Evolutionary conservation across 92 coral and sea anemone species (phyloP), one percentile per base, ranked within the genome.

Genomic region (Paramuricea clavata): DNA sequence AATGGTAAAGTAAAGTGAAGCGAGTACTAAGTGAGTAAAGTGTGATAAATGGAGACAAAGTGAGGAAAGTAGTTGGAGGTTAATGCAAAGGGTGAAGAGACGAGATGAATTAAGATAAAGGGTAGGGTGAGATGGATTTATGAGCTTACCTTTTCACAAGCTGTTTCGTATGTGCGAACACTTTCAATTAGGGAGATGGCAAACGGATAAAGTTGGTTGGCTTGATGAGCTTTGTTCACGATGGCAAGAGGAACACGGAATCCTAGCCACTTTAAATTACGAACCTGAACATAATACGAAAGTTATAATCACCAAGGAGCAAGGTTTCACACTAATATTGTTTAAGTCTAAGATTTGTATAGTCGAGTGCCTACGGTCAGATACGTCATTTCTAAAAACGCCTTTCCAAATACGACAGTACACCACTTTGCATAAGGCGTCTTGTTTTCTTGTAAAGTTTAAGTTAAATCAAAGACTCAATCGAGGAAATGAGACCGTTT

Each of bases 151-250:
- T 95, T 95, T 74, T 95, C 98, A 91, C 98, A 96, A 0, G 99
- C 94, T 76, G 98, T 96, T 67, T 96, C 99, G 33, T 96, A 96
- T 0, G 99, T 96, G 17, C 98, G 92, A 21, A 94, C 98, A 86
- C 99, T 96, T 87, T 96, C 99, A 81, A 96, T 96, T 84, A 96
- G 92, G 5, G 99, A 96, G 87, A 96, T 96, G 71, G 99, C 99
- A 91, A 96, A 96, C 11, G 99, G 99, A 71, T 96, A 96, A 30
- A 96, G 95, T 87, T 96, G 99, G 87, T 94, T 96, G 23, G 99
- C 99, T 83, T 96, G 99, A 87, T 96, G 99, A 1, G 99, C 99
- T 69, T 96, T 96, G 97, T 96, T 96, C 6, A 96, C 99, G 71
- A 96, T 96, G 10, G 98, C 98, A 59, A 96, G 76, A 42, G 99